Evolutionary conservation across 2,113 vertebrate species (phyloP).

Genomic region (Redunca redunca): DNA sequence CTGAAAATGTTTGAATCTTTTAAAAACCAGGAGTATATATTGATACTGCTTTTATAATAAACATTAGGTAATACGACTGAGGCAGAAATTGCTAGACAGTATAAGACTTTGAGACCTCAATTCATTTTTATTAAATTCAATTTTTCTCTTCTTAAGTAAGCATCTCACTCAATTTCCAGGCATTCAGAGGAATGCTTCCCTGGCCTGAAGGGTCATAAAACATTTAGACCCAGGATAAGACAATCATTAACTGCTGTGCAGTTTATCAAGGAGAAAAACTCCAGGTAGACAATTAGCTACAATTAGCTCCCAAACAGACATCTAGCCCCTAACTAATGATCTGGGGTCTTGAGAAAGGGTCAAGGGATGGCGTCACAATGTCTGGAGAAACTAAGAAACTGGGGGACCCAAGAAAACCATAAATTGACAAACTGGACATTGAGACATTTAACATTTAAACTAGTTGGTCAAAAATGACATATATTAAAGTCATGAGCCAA

Average conservation of each 20-base stretch:
- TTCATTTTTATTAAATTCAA: not conserved
- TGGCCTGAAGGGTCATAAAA: not conserved
- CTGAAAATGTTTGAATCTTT: not conserved
- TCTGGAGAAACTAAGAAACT: not conserved
- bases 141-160: not conserved
- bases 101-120: not conserved
- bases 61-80: not conserved
- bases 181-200: not conserved
- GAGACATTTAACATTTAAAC: not conserved
- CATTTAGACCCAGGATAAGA: not conserved
- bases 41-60: not conserved
- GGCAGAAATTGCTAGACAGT: not conserved
- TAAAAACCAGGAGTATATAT: not conserved
- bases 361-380: accelerated
- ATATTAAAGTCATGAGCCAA: not conserved
- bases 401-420: not conserved
- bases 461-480: not conserved
- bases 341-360: not conserved
- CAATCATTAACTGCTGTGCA: not conserved
- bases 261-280: not conserved
- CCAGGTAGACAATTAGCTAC: not conserved
- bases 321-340: not conserved
- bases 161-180: not conserved
- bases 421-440: not conserved
- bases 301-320: not conserved